Evolutionary conservation across 2,113 vertebrate species (phyloP).

Genomic region (Raja brachyura): DNA sequence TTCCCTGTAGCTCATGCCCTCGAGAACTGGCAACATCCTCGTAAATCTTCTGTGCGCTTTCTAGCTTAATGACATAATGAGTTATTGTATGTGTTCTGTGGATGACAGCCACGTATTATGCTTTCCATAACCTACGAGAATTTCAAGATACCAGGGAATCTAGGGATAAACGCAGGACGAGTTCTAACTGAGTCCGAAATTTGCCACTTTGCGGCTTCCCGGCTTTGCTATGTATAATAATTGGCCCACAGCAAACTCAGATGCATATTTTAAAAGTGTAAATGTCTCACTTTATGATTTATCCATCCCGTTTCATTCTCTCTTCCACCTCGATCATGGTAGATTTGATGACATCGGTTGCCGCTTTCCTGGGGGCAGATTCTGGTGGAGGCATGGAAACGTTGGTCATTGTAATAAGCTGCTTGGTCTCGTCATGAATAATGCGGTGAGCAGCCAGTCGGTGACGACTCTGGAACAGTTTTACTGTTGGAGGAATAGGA

Average conservation of each 20-base stretch:
- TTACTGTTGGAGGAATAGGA: constrained; percentile 57
- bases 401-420: neutral
- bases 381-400: neutral
- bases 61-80: too few relatives aligned
- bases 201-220: too few relatives aligned
- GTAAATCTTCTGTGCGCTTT: too few relatives aligned
- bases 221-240: neutral
- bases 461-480: constrained; percentile 69
- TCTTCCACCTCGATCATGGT: neutral
- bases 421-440: constrained; percentile 53
- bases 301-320: neutral
- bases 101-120: neutral
- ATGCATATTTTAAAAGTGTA: neutral
- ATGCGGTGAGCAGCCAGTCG: constrained; percentile 68
- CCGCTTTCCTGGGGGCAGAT: neutral
- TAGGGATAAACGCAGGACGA: neutral
- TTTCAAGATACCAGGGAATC: neutral
- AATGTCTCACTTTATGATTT: neutral
- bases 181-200: neutral
- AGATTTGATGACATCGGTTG: neutral
- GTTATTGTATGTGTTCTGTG: neutral
- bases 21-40: too few relatives aligned
- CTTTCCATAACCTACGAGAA: neutral
- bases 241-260: neutral
- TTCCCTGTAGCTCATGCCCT: too few relatives aligned